phyloP scores from a whole-genome alignment of 1,140 invertebrate species.

The Microplitis mediator region DNA sequence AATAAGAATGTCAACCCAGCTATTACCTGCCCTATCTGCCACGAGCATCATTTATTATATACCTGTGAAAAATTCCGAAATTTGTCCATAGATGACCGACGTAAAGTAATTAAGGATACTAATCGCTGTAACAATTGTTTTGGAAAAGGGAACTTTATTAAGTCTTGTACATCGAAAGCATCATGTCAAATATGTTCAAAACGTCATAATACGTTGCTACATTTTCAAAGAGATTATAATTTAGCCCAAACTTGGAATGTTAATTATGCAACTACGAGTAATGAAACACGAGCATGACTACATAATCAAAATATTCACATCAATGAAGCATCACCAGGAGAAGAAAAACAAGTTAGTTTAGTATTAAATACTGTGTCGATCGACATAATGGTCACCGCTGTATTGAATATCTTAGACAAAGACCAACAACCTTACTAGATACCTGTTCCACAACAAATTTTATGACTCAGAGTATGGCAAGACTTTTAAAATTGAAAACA shows the following conservation, averaged over 20 bases:
- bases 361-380: background rate
- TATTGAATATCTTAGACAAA: background rate
- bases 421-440: background rate
- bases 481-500: background rate
- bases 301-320: background rate
- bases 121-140: slow-evolving; percentile 15
- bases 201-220: background rate
- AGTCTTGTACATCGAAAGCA: background rate
- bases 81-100: background rate
- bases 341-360: background rate
- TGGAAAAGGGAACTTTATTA: background rate
- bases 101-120: background rate
- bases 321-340: background rate
- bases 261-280: background rate
- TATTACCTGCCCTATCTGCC: background rate
- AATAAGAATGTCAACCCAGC: background rate
- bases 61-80: slow-evolving; percentile 7
- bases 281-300: background rate
- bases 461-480: background rate
- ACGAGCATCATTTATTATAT: background rate
- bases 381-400: background rate
- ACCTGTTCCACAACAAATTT: slow-evolving; percentile 20
- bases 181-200: background rate
- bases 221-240: background rate
- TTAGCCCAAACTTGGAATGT: too few relatives aligned